Evolutionary conservation across 92 coral and sea anemone species (phyloP).

Genomic region (Parazoanthus darwini): DNA sequence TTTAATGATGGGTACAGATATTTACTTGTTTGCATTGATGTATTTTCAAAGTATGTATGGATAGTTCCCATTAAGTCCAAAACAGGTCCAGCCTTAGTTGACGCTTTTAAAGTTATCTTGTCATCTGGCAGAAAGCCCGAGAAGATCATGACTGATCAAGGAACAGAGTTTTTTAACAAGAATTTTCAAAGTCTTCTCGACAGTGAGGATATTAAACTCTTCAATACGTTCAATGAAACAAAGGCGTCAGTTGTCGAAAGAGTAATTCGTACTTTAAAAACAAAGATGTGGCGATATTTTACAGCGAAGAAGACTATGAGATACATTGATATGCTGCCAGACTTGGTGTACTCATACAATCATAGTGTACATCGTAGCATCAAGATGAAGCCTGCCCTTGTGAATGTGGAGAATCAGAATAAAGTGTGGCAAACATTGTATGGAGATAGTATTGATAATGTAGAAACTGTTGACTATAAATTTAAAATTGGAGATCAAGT

Average conservation of each 20-base stretch:
- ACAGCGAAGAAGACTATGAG: too few species aligned
- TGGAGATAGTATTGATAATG: conserved; percentile 19
- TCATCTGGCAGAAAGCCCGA: conserved; percentile 52
- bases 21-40: too few species aligned
- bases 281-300: too few species aligned
- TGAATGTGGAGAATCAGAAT: conserved; percentile 26
- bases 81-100: conserved; percentile 32
- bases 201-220: conserved; percentile 19
- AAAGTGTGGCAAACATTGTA: conserved; percentile 47
- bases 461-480: not conserved
- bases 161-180: conserved; percentile 33
- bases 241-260: conserved; percentile 55
- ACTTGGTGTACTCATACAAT: conserved; percentile 40
- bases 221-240: conserved; percentile 44
- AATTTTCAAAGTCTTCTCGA: conserved; percentile 38
- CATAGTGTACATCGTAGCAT: conserved; percentile 40
- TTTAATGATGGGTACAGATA: conserved; percentile 46
- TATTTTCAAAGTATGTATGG: not conserved
- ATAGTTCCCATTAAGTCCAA: conserved; percentile 44
- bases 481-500: conserved; percentile 46
- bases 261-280: conserved; percentile 9
- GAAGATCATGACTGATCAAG: not conserved
- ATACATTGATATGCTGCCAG: too few species aligned
- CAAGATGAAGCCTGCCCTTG: conserved; percentile 41
- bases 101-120: conserved; percentile 51